Conservation (phyloP, 2,888 invertebrate species). For the Cybosia mesomella region DNA sequence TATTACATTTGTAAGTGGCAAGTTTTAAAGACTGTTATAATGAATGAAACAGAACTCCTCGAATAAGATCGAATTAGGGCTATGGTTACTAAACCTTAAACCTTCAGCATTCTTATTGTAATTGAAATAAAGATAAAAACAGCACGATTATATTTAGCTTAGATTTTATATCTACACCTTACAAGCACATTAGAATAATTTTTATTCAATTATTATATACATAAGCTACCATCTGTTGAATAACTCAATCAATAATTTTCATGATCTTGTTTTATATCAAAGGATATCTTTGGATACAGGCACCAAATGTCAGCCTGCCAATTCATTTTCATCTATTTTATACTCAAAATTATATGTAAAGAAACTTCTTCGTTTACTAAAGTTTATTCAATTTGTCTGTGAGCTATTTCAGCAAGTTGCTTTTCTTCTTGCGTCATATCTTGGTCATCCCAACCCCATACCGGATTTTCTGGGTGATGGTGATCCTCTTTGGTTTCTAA, state of each 20-base stretch:
- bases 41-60: background rate
- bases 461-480: constrained; percentile 84
- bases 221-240: background rate
- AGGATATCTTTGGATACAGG: background rate
- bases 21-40: background rate
- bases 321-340: background rate
- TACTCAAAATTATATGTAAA: background rate
- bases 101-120: background rate
- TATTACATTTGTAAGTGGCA: constrained; percentile 4
- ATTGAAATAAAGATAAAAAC: background rate
- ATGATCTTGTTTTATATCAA: background rate
- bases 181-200: background rate
- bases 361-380: background rate
- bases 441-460: constrained; percentile 95
- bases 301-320: constrained; percentile 12
- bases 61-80: background rate
- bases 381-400: constrained; percentile 67
- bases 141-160: background rate
- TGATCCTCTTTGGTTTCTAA: constrained; percentile 71
- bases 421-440: constrained; percentile 91
- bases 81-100: background rate
- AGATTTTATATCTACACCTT: background rate
- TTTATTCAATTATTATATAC: background rate
- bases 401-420: constrained; percentile 78
- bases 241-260: background rate